Conservation (phyloP, 2,888 invertebrate genomes). For the Arenicola marina region DNA sequence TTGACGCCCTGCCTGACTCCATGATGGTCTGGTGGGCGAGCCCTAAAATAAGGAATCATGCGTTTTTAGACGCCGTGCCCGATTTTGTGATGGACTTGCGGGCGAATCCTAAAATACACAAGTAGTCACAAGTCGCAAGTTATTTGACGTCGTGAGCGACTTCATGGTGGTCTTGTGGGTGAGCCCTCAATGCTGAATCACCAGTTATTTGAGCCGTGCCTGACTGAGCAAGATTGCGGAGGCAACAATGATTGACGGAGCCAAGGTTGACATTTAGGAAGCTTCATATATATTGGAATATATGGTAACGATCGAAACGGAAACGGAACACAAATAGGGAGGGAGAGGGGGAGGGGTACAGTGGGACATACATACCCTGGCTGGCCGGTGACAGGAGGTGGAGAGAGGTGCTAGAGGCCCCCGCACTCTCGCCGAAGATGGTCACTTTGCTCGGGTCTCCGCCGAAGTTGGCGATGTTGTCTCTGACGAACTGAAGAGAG, state of each 20-base stretch:
- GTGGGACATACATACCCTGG: not conserved
- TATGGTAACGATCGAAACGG: no score
- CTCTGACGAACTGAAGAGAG: slow-evolving; percentile 23
- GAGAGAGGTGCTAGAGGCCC: slow-evolving; percentile 18
- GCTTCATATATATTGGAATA: no score
- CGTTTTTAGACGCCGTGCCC: not conserved
- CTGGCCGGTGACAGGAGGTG: slow-evolving; percentile 13
- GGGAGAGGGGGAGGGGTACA: no score
- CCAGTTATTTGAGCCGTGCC: not conserved
- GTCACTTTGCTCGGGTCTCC: slow-evolving; percentile 25
- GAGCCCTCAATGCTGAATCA: not conserved
- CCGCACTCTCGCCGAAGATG: slow-evolving; percentile 26
- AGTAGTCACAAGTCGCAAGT: no score
- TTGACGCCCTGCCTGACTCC: no score
- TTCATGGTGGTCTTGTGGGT: no score
- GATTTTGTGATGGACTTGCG: no score
- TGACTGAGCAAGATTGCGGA: not conserved
- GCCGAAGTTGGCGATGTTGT: slow-evolving; percentile 28
- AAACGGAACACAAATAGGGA: no score
- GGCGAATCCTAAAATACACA: no score
- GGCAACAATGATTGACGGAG: not conserved
- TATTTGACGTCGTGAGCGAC: no score
- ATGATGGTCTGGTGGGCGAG: no score
- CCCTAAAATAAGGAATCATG: no score
- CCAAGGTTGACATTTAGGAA: not conserved